These are phyloP conservation scores for Neuroterus valhalla DNA, from an alignment of 1,140 invertebrate genomes.

Conservation along the genomic window DNA sequence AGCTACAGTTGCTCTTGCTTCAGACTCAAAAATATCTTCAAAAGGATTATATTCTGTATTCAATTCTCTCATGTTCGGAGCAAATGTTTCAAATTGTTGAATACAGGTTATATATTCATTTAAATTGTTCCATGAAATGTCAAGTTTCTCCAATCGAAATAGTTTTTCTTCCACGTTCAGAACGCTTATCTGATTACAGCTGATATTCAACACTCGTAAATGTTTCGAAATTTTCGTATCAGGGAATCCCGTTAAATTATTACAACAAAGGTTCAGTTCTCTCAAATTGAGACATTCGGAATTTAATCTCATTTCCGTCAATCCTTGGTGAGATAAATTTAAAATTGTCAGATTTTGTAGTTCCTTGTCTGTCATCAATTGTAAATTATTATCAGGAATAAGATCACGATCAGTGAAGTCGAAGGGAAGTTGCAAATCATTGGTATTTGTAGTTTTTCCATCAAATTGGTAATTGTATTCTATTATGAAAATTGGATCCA, in stretches of 20 bases:
- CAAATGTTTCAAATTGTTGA: conserved; percentile 36
- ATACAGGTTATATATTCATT: conserved; percentile 33
- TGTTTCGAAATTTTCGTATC: background rate
- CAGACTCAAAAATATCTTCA: conserved; percentile 38
- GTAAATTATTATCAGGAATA: background rate
- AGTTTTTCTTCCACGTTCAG: conserved; percentile 36
- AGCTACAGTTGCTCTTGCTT: background rate
- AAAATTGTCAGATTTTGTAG: conserved; percentile 37
- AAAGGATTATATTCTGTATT: conserved; percentile 48
- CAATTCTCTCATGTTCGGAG: conserved; percentile 38
- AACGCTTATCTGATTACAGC: conserved; percentile 35
- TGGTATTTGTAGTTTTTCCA: too few relatives aligned
- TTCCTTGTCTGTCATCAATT: background rate
- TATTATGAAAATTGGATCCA: conserved; percentile 45
- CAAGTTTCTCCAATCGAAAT: conserved; percentile 32
- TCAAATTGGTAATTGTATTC: conserved; percentile 47
- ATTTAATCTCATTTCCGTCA: conserved; percentile 31
- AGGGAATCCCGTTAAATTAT: background rate
- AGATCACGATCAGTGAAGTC: background rate
- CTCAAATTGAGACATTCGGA: conserved; percentile 34
- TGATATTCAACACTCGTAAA: background rate
- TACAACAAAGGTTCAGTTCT: background rate
- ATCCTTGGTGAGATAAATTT: conserved; percentile 36
- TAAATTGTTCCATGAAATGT: conserved; percentile 50
- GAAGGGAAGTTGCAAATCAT: too few relatives aligned